Evolutionary conservation across 2,797 vertebrate species (phyloP).

Genomic region (Hoplostethus mediterraneus): DNA sequence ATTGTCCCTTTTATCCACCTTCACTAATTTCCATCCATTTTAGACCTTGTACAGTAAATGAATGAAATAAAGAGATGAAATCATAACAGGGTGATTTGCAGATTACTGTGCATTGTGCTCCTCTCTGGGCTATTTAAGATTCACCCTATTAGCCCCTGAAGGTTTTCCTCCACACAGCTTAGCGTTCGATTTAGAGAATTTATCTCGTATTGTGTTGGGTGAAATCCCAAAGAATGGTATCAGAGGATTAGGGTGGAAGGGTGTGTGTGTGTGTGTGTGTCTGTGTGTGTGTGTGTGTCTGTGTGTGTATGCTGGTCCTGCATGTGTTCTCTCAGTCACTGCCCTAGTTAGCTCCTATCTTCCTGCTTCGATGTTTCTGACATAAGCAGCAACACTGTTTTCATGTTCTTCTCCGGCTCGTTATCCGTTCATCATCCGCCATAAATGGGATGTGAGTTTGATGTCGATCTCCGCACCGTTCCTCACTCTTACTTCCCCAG

Average conservation of each 20-base stretch:
- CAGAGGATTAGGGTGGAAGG: constrained; percentile 63
- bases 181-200: constrained; percentile 59
- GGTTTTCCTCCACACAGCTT: constrained; percentile 59
- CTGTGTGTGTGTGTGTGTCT: background rate
- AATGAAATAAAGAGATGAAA: constrained; percentile 47
- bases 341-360: constrained; percentile 41
- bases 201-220: constrained; percentile 56
- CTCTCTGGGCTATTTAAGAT: constrained; percentile 53
- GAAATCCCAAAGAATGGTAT: constrained; percentile 61
- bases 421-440: constrained; percentile 50
- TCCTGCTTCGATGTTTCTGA: constrained; percentile 15
- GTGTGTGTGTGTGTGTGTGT: constrained; percentile 38
- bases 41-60: constrained; percentile 48
- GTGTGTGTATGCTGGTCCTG: constrained; percentile 9
- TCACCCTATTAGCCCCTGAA: constrained; percentile 55
- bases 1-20: constrained; percentile 38
- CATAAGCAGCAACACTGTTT: constrained; percentile 34
- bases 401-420: constrained; percentile 35
- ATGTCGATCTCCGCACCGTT: constrained; percentile 21
- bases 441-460: constrained; percentile 38
- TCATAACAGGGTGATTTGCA: constrained; percentile 58
- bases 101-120: constrained; percentile 48
- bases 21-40: constrained; percentile 45
- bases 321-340: constrained; percentile 14
- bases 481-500: constrained; percentile 19